Evolutionary conservation across 2,797 vertebrate genomes (phyloP), one percentile per base, ranked within the genome.

Genomic region (Pantherophis alleghaniensis): DNA sequence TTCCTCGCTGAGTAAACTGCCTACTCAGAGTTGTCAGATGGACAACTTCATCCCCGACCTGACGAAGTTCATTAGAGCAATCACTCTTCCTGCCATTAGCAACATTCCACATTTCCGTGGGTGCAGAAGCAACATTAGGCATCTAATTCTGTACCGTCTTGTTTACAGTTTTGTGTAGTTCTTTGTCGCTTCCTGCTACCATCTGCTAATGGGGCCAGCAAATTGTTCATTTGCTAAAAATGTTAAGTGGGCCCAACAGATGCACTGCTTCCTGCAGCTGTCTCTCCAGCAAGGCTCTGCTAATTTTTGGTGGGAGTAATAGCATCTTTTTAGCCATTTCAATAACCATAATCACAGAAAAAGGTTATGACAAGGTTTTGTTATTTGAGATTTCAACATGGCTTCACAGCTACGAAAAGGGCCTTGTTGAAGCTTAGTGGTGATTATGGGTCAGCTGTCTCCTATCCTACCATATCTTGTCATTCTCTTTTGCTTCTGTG

Each of bases 191-290:
- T 66, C 28, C 6, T 9, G 32, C 37, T 37, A 13, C 91, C 83
- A 61, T 26, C 79, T 91, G 57, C 90, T 91, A 66, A 89, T 47
- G 63, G 47, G 63, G 37, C 37, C 18, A 60, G 51, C 16, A 60
- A 92, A 59, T 56, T 57, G 86, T 88, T 88, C 91, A 47, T 79
- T 79, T n/a, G 63, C 91, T 79, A 51, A 94, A 92, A 90, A 87
- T 79, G 53, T 9, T 18, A 53, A 94, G 55, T 1, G 11, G 88
- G 42, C 56, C 92, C 91, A 90, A 89, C 74, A 96, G 89, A 93
- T 0, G 1, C 20, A 57, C 55, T 93, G 0, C 51, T 92, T 95
- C 89, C 90, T 95, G 88, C 93, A 96, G 90, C 91, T 96, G 90
- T 83, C 63, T 66, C 61, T 22, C 69, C 88, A 90, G 18, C 55